A percentile compares a stretch with the other conserved stretches of the same genome.
Evolutionary conservation across 2,113 vertebrate species (phyloP).

Genomic region (Prochilodus magdalenae): DNA sequence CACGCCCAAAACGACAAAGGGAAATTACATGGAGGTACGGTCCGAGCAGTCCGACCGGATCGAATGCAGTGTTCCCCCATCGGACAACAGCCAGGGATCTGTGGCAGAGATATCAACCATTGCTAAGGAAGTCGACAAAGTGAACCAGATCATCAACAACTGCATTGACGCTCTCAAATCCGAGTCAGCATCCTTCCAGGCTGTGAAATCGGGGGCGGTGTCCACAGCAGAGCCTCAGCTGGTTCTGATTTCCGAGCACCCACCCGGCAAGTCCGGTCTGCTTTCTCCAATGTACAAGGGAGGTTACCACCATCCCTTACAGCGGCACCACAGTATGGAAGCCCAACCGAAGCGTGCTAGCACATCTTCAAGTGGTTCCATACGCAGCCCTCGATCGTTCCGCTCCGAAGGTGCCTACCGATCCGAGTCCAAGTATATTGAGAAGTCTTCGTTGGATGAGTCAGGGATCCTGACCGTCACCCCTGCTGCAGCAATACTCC

Average conservation of each 20-base stretch:
- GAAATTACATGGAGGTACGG: constrained; percentile 95
- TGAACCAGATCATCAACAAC: constrained; percentile 99
- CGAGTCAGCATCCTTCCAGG: constrained; percentile 92
- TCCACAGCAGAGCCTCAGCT: constrained; percentile 88
- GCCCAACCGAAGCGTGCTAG: constrained; percentile 78
- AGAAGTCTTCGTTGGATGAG: constrained; percentile 84
- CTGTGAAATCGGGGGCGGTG: constrained; percentile 85
- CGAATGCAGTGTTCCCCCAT: constrained; percentile 80
- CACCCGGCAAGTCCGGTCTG: constrained; percentile 83
- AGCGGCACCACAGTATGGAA: constrained; percentile 93
- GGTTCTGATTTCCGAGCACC: constrained; percentile 90
- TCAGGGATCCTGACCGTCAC: constrained; percentile 87
- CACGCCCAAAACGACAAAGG: constrained; percentile 89
- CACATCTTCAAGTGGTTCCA: constrained; percentile 87
- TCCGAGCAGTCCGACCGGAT: constrained; percentile 81
- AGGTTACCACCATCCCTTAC: constrained; percentile 86
- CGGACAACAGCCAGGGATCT: constrained; percentile 83
- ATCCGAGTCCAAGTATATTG: constrained; percentile 90
- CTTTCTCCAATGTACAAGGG: constrained; percentile 91
- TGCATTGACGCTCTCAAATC: constrained; percentile 98
- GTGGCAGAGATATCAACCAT: constrained; percentile 97
- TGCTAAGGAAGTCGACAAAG: constrained; percentile 96
- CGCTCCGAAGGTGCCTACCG: constrained; percentile 85
- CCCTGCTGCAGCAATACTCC: constrained; percentile 85
- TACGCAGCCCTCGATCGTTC: constrained; percentile 91